A percentile compares a stretch with the other conserved stretches of the same genome.
These are phyloP conservation scores for Bombus haemorrhoidalis DNA, from an alignment of 1,140 invertebrate species.

Conservation along the genomic window DNA sequence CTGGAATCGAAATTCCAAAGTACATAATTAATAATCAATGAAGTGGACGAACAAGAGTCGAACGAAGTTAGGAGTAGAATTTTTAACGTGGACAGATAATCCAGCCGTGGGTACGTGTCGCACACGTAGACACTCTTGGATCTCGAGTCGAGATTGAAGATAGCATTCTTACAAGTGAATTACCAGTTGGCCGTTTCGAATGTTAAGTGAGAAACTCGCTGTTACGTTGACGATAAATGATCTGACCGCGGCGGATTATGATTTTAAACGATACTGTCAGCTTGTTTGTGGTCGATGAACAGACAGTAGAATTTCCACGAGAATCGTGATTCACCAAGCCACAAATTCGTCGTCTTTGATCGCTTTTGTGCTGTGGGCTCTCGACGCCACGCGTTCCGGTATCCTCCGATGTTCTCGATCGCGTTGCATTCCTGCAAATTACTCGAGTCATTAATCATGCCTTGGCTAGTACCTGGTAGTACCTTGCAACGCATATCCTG, in stretches of 20 bases:
- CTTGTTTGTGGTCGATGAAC: slow-evolving; percentile 22
- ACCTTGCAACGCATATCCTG: not conserved
- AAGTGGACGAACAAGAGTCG: not conserved
- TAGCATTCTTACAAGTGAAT: slow-evolving; percentile 48
- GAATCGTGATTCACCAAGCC: slow-evolving; percentile 53
- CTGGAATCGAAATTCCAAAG: not conserved
- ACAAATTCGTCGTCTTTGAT: slow-evolving; percentile 8
- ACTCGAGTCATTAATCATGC: slow-evolving; percentile 32
- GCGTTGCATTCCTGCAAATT: slow-evolving; percentile 21
- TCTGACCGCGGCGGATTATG: slow-evolving; percentile 51
- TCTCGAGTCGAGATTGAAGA: slow-evolving; percentile 1
- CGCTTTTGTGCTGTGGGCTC: not conserved
- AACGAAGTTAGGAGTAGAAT: slow-evolving; percentile 3
- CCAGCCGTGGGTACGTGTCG: not conserved
- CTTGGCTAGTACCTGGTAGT: not conserved
- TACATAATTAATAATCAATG: not conserved
- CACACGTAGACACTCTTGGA: not conserved
- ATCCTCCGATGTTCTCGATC: not conserved
- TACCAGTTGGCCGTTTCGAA: slow-evolving; percentile 24
- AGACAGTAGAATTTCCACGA: not conserved
- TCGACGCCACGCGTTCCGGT: not conserved
- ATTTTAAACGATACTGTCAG: slow-evolving; percentile 61
- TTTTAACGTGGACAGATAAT: not conserved
- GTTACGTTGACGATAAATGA: slow-evolving; percentile 51
- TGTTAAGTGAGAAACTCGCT: slow-evolving; percentile 38